These are phyloP conservation scores for Grammomys dolichurus DNA, from an alignment of 2,113 vertebrate species.

Conservation along the genomic window DNA sequence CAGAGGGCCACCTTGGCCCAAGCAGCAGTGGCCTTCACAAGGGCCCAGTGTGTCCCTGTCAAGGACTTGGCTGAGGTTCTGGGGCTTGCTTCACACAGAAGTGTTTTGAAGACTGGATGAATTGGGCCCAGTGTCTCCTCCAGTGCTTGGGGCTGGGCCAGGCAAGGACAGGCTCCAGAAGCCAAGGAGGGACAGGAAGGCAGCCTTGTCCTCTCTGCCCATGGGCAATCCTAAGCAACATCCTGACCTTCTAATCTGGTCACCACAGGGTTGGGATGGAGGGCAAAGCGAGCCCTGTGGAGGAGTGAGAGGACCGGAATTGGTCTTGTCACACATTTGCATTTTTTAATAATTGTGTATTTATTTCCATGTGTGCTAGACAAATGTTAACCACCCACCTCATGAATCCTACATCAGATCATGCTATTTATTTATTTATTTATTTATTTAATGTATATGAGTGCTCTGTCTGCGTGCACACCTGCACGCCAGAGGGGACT, in stretches of 20 bases:
- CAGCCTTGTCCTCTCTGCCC: background rate
- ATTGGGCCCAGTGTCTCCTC: conserved; percentile 29
- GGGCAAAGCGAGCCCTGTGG: accelerated
- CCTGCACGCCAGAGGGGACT: background rate
- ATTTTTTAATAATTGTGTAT: accelerated
- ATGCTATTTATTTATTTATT: background rate
- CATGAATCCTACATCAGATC: accelerated
- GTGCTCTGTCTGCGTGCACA: background rate
- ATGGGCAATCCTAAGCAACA: accelerated
- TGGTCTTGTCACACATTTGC: background rate
- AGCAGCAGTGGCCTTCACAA: conserved; percentile 19
- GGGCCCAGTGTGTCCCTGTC: background rate
- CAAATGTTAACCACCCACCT: accelerated
- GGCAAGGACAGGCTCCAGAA: background rate
- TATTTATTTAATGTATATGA: background rate
- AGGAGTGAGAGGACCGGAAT: accelerated
- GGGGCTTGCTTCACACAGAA: conserved; percentile 4
- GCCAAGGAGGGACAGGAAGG: background rate
- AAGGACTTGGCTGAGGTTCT: background rate
- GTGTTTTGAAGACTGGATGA: conserved; percentile 58
- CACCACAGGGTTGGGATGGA: too few relatives aligned
- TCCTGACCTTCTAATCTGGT: background rate
- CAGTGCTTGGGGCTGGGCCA: background rate
- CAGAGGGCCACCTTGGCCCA: conserved; percentile 19
- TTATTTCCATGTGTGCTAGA: background rate